These are phyloP conservation scores for Caenorhabditis tropicalis DNA, from an alignment of 1,140 invertebrate genomes.

Conservation along the genomic window DNA sequence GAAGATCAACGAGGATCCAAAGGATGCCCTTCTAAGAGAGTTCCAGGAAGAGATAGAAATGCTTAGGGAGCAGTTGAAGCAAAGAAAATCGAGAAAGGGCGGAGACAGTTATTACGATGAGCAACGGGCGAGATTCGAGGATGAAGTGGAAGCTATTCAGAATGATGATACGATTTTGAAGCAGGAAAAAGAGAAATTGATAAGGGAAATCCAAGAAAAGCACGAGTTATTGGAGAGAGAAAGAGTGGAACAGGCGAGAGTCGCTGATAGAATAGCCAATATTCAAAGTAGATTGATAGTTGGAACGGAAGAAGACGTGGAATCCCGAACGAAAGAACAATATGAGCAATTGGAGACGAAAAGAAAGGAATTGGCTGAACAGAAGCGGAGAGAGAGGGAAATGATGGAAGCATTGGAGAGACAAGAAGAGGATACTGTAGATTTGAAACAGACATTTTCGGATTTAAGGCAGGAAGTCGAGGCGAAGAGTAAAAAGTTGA, in stretches of 20 bases:
- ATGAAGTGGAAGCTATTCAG: slow-evolving; percentile 40
- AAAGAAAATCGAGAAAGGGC: slow-evolving; percentile 70
- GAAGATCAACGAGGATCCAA: slow-evolving; percentile 92
- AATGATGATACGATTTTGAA: slow-evolving; percentile 39
- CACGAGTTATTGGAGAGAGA: slow-evolving; percentile 23
- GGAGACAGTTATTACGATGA: slow-evolving; percentile 22
- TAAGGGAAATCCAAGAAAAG: slow-evolving; percentile 29
- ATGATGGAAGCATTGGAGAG: slow-evolving; percentile 85
- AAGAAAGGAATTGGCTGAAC: slow-evolving; percentile 82
- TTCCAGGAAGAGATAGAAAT: slow-evolving; percentile 77
- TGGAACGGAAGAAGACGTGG: slow-evolving; percentile 82
- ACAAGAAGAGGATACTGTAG: slow-evolving; percentile 86
- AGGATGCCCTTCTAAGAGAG: slow-evolving; percentile 85
- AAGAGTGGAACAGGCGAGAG: slow-evolving; percentile 33
- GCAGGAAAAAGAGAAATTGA: slow-evolving; percentile 32
- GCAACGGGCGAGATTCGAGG: background rate
- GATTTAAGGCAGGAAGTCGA: slow-evolving; percentile 90
- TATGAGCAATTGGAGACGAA: slow-evolving; percentile 83
- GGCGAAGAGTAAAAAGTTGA: slow-evolving; percentile 86
- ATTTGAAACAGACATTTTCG: slow-evolving; percentile 84
- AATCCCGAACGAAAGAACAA: slow-evolving; percentile 88
- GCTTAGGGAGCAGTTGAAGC: slow-evolving; percentile 70
- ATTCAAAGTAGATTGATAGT: slow-evolving; percentile 87
- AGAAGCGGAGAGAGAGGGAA: slow-evolving; percentile 82
- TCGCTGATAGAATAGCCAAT: slow-evolving; percentile 75